A percentile compares a stretch with the other conserved stretches of the same genome.
Conservation (phyloP, 92 coral and sea anemone genomes). For the Paragorgia papillata region DNA sequence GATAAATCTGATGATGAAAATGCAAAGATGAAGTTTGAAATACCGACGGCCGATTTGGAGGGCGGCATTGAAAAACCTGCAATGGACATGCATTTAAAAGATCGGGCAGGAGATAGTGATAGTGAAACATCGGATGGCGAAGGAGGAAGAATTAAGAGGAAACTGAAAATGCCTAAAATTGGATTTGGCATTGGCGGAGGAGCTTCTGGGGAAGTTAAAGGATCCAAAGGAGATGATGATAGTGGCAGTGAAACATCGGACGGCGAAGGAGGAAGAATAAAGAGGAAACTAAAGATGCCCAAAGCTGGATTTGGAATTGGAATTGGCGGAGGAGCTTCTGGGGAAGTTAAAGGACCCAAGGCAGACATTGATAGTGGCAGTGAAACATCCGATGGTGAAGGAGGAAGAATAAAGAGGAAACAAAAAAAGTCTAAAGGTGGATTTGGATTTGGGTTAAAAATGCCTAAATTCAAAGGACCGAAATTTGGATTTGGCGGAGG, state of each 20-base stretch:
- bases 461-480: not conserved
- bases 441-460: not conserved
- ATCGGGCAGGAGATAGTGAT: not conserved
- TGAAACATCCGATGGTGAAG: slow-evolving; percentile 8
- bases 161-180: slow-evolving; percentile 10
- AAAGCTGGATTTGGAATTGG: not conserved
- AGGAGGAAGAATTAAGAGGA: slow-evolving; percentile 18
- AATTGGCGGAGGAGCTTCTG: not conserved
- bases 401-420: not conserved
- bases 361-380: not conserved
- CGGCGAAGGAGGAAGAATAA: slow-evolving; percentile 31
- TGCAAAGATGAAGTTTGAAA: not conserved
- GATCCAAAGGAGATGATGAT: not conserved
- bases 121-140: slow-evolving; percentile 20
- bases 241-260: slow-evolving; percentile 35
- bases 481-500: slow-evolving; percentile 14
- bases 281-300: slow-evolving; percentile 4
- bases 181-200: slow-evolving; percentile 11
- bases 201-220: not conserved
- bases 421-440: not conserved
- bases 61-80: not conserved
- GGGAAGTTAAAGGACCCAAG: not conserved
- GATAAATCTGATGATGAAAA: slow-evolving; percentile 21
- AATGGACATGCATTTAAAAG: not conserved
- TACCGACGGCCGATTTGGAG: not conserved